Evolutionary conservation across 2,113 vertebrate genomes (phyloP).

Genomic region (Corythornis madagascariensis): DNA sequence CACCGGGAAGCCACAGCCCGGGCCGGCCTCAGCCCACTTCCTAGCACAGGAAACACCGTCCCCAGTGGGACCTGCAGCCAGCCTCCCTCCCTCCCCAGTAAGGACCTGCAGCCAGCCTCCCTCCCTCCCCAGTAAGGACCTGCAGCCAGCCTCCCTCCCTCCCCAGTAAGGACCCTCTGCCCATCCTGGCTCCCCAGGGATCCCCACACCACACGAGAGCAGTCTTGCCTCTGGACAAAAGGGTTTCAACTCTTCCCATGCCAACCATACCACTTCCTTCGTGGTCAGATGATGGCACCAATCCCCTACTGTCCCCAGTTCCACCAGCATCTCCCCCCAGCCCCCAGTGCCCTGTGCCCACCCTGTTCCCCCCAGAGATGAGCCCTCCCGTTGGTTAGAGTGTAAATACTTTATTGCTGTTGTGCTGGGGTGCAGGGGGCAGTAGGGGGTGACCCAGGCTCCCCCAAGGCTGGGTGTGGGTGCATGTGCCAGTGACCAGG

Average conservation of each 20-base stretch:
- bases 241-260: neutral
- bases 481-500: neutral
- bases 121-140: neutral
- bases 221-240: neutral
- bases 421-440: neutral
- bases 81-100: neutral
- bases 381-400: neutral
- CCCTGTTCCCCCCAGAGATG: neutral
- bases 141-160: neutral
- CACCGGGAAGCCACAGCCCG: neutral
- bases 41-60: neutral
- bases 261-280: neutral
- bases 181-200: neutral
- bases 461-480: neutral
- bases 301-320: neutral
- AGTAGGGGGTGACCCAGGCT: neutral
- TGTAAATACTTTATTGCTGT: constrained; percentile 67
- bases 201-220: neutral
- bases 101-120: neutral
- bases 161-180: neutral
- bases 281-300: neutral
- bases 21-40: constrained; percentile 14
- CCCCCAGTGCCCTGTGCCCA: neutral
- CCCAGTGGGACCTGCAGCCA: neutral
- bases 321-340: fast-evolving